phyloP scores from a whole-genome alignment of 2,113 vertebrate species.

The Prionailurus viverrinus region DNA sequence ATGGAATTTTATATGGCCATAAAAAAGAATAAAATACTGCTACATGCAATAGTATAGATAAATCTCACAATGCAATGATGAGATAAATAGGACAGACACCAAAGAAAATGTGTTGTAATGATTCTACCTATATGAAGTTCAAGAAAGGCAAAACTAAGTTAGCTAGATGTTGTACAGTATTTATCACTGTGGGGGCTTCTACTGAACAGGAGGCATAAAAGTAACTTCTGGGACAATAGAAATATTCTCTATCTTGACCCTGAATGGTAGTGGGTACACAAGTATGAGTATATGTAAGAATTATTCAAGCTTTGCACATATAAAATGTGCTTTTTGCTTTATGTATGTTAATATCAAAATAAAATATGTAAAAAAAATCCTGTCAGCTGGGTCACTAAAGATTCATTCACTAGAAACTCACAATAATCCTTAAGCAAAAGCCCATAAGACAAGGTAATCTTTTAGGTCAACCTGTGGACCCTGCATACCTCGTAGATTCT shows the following conservation, averaged over 20 bases:
- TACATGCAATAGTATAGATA: not conserved
- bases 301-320: not conserved
- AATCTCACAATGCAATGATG: not conserved
- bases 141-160: not conserved
- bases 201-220: not conserved
- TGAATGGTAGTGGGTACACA: not conserved
- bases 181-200: not conserved
- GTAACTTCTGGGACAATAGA: not conserved
- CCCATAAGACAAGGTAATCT: not conserved
- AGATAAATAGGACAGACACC: not conserved
- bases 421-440: not conserved
- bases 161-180: not conserved
- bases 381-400: not conserved
- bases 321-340: not conserved
- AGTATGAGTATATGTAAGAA: not conserved
- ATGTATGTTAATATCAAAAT: not conserved
- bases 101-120: not conserved
- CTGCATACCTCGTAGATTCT: not conserved
- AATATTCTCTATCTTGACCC: not conserved
- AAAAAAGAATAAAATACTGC: not conserved
- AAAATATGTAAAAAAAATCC: not conserved
- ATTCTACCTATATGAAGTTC: not conserved
- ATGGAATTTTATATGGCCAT: not conserved
- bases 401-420: conserved; percentile 6
- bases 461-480: not conserved